A percentile compares a stretch with the other conserved stretches of the same genome.
Conservation (phyloP, 2,888 invertebrate species). For the Megastigmus dorsalis region DNA sequence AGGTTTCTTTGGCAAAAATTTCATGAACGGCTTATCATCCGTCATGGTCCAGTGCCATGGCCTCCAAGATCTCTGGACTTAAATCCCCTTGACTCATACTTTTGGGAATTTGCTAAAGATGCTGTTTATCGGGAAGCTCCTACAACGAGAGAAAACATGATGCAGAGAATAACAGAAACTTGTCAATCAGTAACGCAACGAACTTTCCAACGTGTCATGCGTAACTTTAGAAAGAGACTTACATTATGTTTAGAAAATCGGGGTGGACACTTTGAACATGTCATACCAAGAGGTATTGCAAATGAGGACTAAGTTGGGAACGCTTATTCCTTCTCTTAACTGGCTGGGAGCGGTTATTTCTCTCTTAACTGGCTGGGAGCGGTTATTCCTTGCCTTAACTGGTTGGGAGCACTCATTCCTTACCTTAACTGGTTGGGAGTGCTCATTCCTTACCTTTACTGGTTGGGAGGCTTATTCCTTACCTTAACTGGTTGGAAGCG, state of each 20-base stretch:
- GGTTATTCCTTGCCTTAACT: neutral
- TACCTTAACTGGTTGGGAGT: neutral
- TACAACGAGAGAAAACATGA: constrained; percentile 3
- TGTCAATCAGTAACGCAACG: neutral
- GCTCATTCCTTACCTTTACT: too few species aligned
- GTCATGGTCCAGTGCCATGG: too few species aligned
- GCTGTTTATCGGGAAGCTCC: neutral
- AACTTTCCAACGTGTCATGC: neutral
- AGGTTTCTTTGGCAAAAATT: neutral
- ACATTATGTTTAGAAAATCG: neutral
- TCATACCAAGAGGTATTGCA: neutral
- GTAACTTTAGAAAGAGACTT: neutral
- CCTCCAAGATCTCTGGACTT: too few species aligned
- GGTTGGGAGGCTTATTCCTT: too few species aligned
- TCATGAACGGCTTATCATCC: too few species aligned
- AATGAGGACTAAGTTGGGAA: neutral
- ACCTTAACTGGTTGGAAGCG: too few species aligned
- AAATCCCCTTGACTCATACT: too few species aligned
- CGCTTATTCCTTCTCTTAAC: neutral
- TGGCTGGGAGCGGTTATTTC: neutral
- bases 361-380: neutral
- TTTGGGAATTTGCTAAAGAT: neutral
- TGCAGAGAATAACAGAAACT: neutral
- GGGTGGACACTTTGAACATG: too few species aligned
- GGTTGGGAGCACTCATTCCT: neutral